Evolutionary conservation across 2,888 invertebrate genomes (phyloP).

Genomic region (Coenonympha arcania): DNA sequence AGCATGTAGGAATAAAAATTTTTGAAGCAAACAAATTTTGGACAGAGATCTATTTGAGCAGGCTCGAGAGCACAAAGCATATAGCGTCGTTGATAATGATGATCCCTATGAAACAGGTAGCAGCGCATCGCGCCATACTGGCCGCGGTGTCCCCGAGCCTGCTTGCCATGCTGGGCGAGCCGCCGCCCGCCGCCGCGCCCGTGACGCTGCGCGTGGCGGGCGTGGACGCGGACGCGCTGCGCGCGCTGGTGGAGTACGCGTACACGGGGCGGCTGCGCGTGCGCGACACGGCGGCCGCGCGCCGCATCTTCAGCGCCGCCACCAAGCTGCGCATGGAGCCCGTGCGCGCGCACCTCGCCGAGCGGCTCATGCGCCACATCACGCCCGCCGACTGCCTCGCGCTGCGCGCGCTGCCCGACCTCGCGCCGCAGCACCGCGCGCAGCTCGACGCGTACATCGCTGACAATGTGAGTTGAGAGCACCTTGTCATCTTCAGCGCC

Average conservation of each 20-base stretch:
- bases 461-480: conserved; percentile 72
- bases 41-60: no score
- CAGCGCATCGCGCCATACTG: conserved; percentile 85
- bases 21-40: no score
- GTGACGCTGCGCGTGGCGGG: conserved; percentile 38
- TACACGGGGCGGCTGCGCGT: conserved; percentile 82
- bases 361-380: conserved; percentile 76
- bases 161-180: conserved; percentile 77
- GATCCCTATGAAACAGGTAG: conserved; percentile 13
- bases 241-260: conserved; percentile 85
- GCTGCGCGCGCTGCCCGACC: conserved; percentile 77
- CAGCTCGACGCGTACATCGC: conserved; percentile 80
- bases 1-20: no score
- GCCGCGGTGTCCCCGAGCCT: conserved; percentile 85
- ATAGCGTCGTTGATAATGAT: no score
- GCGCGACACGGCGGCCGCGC: conserved; percentile 70
- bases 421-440: conserved; percentile 68
- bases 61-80: no score
- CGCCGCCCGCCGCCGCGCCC: conserved; percentile 36
- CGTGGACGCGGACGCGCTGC: conserved; percentile 75
- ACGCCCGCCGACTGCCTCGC: conserved; percentile 75
- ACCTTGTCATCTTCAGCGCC: no score
- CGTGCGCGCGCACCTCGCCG: conserved; percentile 80
- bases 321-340: conserved; percentile 83
- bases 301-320: conserved; percentile 86